Conservation (phyloP, 2,888 invertebrate species). For the Galeopsomyia nigrocyanea region DNA sequence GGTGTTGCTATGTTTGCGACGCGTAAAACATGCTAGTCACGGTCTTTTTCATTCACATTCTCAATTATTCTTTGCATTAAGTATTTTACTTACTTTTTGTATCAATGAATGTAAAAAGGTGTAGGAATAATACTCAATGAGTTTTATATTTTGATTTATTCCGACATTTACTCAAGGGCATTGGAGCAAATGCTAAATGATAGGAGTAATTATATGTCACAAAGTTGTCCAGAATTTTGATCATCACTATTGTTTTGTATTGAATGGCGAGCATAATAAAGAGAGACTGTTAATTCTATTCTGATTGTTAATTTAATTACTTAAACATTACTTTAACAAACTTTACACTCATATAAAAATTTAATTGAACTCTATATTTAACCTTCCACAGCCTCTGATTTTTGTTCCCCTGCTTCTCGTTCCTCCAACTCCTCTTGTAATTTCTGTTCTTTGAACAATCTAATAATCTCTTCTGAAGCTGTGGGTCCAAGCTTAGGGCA, state of each 20-base stretch:
- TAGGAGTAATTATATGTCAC: slow-evolving; percentile 13
- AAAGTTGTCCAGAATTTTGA: slow-evolving; percentile 28
- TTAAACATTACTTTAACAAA: slow-evolving; percentile 5
- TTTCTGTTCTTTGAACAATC: slow-evolving; percentile 75
- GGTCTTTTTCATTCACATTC: slow-evolving; percentile 36
- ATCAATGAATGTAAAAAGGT: slow-evolving; percentile 7
- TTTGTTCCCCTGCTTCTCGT: neutral
- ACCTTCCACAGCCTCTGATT: slow-evolving; percentile 1
- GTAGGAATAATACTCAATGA: slow-evolving; percentile 35
- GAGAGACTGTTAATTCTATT: slow-evolving; percentile 46
- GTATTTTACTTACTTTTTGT: slow-evolving; percentile 24
- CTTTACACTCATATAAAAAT: slow-evolving; percentile 1
- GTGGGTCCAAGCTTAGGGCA: slow-evolving; percentile 72
- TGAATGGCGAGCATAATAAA: slow-evolving; percentile 43
- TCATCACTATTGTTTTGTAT: slow-evolving; percentile 42
- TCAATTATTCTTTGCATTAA: slow-evolving; percentile 20
- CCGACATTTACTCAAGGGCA: neutral
- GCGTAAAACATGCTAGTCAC: slow-evolving; percentile 44
- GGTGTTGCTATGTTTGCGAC: slow-evolving; percentile 30
- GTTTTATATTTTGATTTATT: slow-evolving; percentile 15
- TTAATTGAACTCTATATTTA: slow-evolving; percentile 6
- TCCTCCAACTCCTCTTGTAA: slow-evolving; percentile 56
- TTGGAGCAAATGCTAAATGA: slow-evolving; percentile 19
- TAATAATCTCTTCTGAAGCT: slow-evolving; percentile 79
- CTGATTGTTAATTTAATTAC: slow-evolving; percentile 23